Base-by-base conservation (phyloP, 2,113 vertebrate genomes). In the Oreochromis aureus region DNA sequence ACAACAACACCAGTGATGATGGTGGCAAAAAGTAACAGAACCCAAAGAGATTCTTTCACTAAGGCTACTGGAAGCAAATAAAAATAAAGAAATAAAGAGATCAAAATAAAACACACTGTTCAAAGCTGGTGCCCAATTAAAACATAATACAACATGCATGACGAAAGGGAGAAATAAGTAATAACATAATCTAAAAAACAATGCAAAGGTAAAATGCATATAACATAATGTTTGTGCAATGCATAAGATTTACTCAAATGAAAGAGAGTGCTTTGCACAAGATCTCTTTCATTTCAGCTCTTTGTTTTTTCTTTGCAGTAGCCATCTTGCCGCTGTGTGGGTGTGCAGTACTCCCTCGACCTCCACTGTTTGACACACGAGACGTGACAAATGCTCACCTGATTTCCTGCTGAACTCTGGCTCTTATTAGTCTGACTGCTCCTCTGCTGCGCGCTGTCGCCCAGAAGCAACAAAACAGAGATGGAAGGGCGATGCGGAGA, bases 391-490 rank as follows among this genome's bases (percentile, higher is more conserved):
- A 88, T 19, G 22, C 94, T 94, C 96, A 99, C 98, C 98, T 98
- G 98, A 93, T 98, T 99, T 95, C 96, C 97, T 85, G 98, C 97
- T 86, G 97, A 96, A 95, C 95, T 97, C 96, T 99, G 98, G 92
- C 95, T 95, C 97, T 98, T 98, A 95, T 97, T 97, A 89, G 97
- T 96, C 95, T 98, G 98, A 96, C 96, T 98, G 96, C 97, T 98
- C 92, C 98, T 96, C 94, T 99, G 98, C 93, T 99, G 98, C 63
- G 98, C 98, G 87, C 98, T 99, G 90, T 10, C 8, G 59, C 3
- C 71, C 30, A 48, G 39, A 39, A 76, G 63, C 63, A 41, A n/a
- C 56, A 44, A 22, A 22, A 51, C 54, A 44, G 85, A 51, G 63
- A 18, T 1, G 59, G 10, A n/a, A 54, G 66, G 56, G 4, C 55